phyloP scores from a whole-genome alignment of 2,888 invertebrate genomes.

The Serripes groenlandicus region DNA sequence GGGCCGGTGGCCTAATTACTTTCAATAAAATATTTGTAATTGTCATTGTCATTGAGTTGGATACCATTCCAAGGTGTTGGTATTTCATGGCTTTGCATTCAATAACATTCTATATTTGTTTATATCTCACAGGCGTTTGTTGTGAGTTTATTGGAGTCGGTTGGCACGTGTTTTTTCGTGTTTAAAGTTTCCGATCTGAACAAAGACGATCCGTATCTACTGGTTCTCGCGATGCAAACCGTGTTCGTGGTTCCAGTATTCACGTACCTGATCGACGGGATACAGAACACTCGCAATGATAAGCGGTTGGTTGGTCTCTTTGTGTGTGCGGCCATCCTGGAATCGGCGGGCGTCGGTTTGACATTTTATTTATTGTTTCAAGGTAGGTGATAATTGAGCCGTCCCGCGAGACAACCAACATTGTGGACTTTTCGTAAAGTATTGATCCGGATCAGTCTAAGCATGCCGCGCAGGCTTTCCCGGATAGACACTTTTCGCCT shows the following conservation, averaged over 20 bases:
- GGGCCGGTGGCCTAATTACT: no score
- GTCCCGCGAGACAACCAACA: no score
- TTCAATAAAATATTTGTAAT: no score
- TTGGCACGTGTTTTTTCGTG: conserved; percentile 76
- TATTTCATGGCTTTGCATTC: not conserved
- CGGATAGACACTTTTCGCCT: no score
- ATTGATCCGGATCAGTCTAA: no score
- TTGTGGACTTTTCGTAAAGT: no score
- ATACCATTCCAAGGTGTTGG: no score
- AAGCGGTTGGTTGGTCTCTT: conserved; percentile 23
- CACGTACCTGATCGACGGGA: conserved; percentile 3
- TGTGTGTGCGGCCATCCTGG: conserved; percentile 51
- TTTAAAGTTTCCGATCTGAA: conserved; percentile 69
- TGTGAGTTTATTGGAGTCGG: conserved; percentile 71
- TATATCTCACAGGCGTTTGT: conserved; percentile 74
- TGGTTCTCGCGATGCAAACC: conserved; percentile 70
- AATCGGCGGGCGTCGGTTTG: conserved; percentile 53
- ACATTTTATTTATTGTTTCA: conserved; percentile 13
- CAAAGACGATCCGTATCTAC: conserved; percentile 33
- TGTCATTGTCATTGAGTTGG: no score
- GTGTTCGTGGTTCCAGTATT: conserved; percentile 70
- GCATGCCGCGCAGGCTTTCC: no score
- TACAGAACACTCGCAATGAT: not conserved
- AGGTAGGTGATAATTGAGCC: no score
- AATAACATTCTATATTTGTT: not conserved